Base-by-base conservation (phyloP, 1,140 invertebrate species). In the Lysiphlebus fabarum region DNA sequence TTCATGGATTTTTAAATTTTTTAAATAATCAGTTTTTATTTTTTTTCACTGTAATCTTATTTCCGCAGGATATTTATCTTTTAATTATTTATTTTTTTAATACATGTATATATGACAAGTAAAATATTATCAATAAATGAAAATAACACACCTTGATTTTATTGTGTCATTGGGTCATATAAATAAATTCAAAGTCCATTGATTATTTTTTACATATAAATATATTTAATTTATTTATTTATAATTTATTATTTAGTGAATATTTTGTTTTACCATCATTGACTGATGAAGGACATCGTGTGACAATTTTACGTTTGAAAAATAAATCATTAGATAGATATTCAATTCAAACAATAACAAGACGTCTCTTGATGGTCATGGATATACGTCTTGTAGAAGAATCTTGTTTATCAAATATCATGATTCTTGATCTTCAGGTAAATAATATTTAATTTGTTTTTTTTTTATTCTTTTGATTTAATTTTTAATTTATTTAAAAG, bases 361-460 rank as follows among this genome's bases (percentile, higher is more conserved):
- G 67, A 62, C 69, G 77, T 7, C 64, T 78, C 11, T 61, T 80
- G n/a, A 81, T 81, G 77, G 65, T 76, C 42, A 63, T 77, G 63
- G 79, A 80, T 43, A 62, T 67, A 45, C 68, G 77, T 54, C 53
- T 81, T 10, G 58, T 69, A 10, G 76, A 78, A 38, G 78, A 80
- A 63, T 44, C 65, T 17, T 76, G 71, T 57, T 62, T 79, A 7
- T 77, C 76, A 3, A 81, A 81, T 59, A 65, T 79, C 6, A 77
- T 78, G 71, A 53, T 80, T 12, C 54, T 79, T 5, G 78, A 80
- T 68, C 64, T 79, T 7, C 61, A 80, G 70, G 78, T 80, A 68
- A 68, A 62, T 6, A 58, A n/a, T 8, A 59, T 58, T 42, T 17
- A n/a, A n/a, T n/a, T n/a, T n/a, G n/a, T 14, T 12, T 45, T 47